Evolutionary conservation across 2,888 invertebrate genomes (phyloP).

Genomic region (Drosophila falleni): DNA sequence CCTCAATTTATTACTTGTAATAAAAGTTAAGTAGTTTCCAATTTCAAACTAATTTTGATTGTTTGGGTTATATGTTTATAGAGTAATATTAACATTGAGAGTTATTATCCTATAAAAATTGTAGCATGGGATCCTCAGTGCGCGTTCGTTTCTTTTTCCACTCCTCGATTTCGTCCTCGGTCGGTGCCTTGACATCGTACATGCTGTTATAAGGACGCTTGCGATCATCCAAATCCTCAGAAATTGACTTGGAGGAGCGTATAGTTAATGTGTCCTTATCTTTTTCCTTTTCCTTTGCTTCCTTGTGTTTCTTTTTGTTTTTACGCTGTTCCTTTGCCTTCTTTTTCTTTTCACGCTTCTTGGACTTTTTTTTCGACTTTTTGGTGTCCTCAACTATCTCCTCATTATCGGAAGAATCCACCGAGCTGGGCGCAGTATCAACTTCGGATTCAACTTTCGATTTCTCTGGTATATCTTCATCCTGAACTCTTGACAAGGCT

Average conservation of each 20-base stretch:
- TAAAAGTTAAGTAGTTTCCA: too few relatives aligned
- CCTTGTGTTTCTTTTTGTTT: slow-evolving; percentile 72
- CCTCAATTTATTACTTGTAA: too few relatives aligned
- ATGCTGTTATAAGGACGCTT: slow-evolving; percentile 97
- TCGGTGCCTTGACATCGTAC: slow-evolving; percentile 93
- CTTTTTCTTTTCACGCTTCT: slow-evolving; percentile 80
- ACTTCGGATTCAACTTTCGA: slow-evolving; percentile 48
- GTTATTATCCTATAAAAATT: slow-evolving; percentile 86
- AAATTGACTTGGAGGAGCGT: slow-evolving; percentile 30
- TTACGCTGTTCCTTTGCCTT: slow-evolving; percentile 84
- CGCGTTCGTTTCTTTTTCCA: slow-evolving; percentile 94
- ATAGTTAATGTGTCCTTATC: slow-evolving; percentile 53
- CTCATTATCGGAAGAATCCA: slow-evolving; percentile 55
- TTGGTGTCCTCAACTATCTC: slow-evolving; percentile 57
- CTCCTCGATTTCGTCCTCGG: slow-evolving; percentile 97
- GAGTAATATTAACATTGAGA: background rate
- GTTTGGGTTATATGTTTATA: background rate
- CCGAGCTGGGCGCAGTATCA: slow-evolving; percentile 48
- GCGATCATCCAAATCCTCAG: slow-evolving; percentile 92
- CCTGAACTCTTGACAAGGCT: slow-evolving; percentile 23
- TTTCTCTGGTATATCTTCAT: slow-evolving; percentile 82
- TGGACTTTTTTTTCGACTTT: slow-evolving; percentile 78
- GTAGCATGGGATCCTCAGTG: slow-evolving; percentile 97
- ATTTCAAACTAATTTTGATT: background rate
- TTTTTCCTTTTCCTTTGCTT: slow-evolving; percentile 45